phyloP scores from a whole-genome alignment of 2,113 vertebrate genomes.

The Cercocebus atys region DNA sequence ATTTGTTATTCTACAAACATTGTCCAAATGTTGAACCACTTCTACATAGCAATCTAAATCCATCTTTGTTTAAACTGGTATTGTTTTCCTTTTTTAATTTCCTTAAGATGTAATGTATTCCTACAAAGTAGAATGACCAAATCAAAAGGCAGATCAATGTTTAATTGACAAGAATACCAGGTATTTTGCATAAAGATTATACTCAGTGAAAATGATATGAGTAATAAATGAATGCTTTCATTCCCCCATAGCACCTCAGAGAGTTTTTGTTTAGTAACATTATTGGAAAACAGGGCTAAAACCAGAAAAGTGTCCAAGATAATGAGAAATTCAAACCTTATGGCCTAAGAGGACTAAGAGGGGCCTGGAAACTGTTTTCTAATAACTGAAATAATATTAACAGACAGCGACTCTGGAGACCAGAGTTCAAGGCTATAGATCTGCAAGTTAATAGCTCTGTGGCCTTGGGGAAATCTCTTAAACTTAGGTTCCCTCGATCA shows the following conservation, averaged over 20 bases:
- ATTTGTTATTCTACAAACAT: not conserved
- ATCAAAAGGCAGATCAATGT: not conserved
- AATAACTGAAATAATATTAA: not conserved
- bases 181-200: not conserved
- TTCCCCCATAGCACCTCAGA: not conserved
- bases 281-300: constrained; percentile 17
- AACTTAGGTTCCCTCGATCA: not conserved
- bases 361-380: not conserved
- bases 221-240: not conserved
- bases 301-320: not conserved
- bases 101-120: not conserved
- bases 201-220: not conserved
- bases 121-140: not conserved
- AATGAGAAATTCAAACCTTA: not conserved
- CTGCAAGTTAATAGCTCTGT: not conserved
- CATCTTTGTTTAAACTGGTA: not conserved
- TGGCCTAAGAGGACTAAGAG: not conserved
- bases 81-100: constrained; percentile 5
- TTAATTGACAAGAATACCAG: not conserved
- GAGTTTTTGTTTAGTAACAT: not conserved
- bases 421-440: not conserved
- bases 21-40: not conserved
- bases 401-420: not conserved
- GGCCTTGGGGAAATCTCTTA: not conserved
- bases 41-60: constrained; percentile 5